Conservation (phyloP, 2,113 vertebrate species). For the Microtus montanus region DNA sequence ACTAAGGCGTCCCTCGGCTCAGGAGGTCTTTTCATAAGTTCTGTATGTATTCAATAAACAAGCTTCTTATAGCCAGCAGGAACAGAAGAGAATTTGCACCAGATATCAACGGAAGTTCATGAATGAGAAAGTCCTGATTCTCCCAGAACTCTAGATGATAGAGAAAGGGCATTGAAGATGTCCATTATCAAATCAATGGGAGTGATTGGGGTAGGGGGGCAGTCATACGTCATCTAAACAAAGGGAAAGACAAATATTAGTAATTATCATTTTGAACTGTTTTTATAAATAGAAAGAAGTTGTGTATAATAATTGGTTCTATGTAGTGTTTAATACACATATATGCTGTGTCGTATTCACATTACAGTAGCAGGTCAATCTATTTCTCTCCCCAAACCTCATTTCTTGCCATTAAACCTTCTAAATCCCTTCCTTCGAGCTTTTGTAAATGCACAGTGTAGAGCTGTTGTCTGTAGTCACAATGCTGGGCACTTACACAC, state of each 20-base stretch:
- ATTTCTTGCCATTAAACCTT: background rate
- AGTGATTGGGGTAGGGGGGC: background rate
- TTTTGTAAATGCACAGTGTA: background rate
- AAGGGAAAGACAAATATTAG: background rate
- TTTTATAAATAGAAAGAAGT: background rate
- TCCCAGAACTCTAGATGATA: background rate
- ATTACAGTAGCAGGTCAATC: background rate
- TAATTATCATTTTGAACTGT: background rate
- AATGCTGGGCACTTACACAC: too few relatives aligned
- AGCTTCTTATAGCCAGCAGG: background rate
- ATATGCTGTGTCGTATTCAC: background rate
- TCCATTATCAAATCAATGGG: too few relatives aligned
- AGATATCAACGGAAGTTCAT: background rate
- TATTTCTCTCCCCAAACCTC: background rate
- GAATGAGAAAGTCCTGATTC: background rate
- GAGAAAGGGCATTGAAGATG: background rate
- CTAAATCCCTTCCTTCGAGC: background rate
- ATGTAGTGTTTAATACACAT: background rate
- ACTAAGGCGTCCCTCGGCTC: too few relatives aligned
- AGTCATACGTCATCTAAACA: background rate
- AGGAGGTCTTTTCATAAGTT: background rate
- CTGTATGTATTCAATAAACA: background rate
- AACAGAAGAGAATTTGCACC: background rate
- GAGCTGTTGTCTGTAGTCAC: background rate
- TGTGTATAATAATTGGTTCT: background rate